Percentiles rank a stretch among this genome's conserved stretches.
phyloP scores from a whole-genome alignment of 2,797 vertebrate genomes.

The Melanotaenia trifasciata region DNA sequence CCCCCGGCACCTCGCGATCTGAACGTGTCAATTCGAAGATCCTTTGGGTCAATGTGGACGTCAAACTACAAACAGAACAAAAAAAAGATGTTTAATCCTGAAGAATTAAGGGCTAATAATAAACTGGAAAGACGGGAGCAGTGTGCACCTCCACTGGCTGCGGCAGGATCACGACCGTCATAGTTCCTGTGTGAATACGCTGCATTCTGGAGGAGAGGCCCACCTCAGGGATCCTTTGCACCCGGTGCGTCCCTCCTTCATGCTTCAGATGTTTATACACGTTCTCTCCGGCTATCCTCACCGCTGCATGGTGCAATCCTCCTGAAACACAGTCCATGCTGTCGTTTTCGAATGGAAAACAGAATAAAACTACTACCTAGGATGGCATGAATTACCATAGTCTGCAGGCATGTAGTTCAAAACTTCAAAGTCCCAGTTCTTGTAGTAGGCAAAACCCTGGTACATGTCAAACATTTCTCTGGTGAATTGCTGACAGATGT shows the following conservation, averaged over 20 bases:
- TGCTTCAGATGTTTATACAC: slow-evolving; percentile 90
- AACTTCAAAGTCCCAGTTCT: slow-evolving; percentile 90
- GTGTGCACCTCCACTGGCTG: slow-evolving; percentile 87
- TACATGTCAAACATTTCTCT: slow-evolving; percentile 96
- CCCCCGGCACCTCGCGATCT: slow-evolving; percentile 92
- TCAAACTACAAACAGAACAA: slow-evolving; percentile 81
- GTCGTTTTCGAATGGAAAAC: neutral
- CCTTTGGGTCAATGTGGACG: slow-evolving; percentile 88
- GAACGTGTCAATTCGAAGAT: slow-evolving; percentile 93
- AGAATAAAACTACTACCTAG: too few species aligned
- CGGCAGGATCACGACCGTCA: slow-evolving; percentile 92
- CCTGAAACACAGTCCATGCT: slow-evolving; percentile 74
- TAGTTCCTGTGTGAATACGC: slow-evolving; percentile 96
- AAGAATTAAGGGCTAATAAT: neutral
- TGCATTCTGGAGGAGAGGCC: slow-evolving; percentile 97
- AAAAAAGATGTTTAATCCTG: neutral
- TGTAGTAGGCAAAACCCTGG: slow-evolving; percentile 87
- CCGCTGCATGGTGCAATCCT: slow-evolving; percentile 93
- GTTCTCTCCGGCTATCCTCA: slow-evolving; percentile 85
- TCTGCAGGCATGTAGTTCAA: slow-evolving; percentile 88
- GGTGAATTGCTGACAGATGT: slow-evolving; percentile 97
- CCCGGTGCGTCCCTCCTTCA: slow-evolving; percentile 93
- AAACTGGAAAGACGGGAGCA: fast-evolving
- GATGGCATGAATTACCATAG: slow-evolving; percentile 79
- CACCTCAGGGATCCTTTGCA: slow-evolving; percentile 93